Percentiles rank a stretch among this genome's conserved stretches.
phyloP scores from a whole-genome alignment of 2,797 vertebrate species.

The Sebastes minor region DNA sequence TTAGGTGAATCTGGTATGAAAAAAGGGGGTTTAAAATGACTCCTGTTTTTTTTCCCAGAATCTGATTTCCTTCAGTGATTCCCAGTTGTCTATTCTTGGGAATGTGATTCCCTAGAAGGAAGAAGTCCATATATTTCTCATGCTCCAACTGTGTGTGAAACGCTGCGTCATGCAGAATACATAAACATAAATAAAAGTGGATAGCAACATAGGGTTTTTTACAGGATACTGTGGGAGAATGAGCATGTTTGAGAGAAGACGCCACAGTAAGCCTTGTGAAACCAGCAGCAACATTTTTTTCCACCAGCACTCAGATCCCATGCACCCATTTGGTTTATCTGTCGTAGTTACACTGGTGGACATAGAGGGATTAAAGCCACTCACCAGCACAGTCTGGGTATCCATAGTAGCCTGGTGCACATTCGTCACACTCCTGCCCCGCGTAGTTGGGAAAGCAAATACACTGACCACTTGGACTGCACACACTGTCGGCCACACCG shows the following conservation, averaged over 20 bases:
- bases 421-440: conserved; percentile 78
- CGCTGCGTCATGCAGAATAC: not conserved
- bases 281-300: conserved; percentile 35
- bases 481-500: conserved; percentile 73
- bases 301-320: conserved; percentile 16
- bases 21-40: not conserved
- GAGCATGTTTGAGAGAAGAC: conserved; percentile 44
- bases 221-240: conserved; percentile 49
- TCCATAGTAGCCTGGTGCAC: conserved; percentile 79
- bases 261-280: conserved; percentile 37
- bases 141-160: conserved; percentile 31
- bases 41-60: conserved; percentile 1
- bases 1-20: not conserved
- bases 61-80: conserved; percentile 10
- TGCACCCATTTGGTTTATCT: conserved; percentile 11
- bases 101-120: conserved; percentile 46
- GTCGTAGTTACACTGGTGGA: not conserved
- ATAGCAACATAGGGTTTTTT: conserved; percentile 21
- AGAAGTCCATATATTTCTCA: conserved; percentile 26
- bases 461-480: conserved; percentile 75
- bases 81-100: conserved; percentile 44
- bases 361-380: conserved; percentile 38
- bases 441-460: conserved; percentile 73
- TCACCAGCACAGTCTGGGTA: conserved; percentile 81
- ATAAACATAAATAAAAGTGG: conserved; percentile 17